Base-by-base conservation (phyloP, 2,797 vertebrate species). In the Megaceryle alcyon region DNA sequence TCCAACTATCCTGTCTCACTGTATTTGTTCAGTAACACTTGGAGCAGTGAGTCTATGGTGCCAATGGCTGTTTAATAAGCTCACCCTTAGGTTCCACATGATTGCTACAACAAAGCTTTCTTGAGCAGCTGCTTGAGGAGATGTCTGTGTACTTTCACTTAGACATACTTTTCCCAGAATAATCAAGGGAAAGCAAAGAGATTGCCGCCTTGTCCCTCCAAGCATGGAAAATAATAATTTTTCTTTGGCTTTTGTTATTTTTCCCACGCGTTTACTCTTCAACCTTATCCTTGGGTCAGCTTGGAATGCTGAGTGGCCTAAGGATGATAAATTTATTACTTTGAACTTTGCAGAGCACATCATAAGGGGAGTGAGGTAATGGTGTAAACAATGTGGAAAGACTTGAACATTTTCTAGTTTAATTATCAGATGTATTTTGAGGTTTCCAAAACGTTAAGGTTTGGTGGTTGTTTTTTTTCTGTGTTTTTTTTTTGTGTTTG, bases 241-340 rank as follows among this genome's bases (percentile, higher is more conserved):
- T 90, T 70, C 70, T 54, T 88, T 84, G 65, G 51, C 22, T 86
- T 91, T 86, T 86, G 82, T 65, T 44, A 35, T 77, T 88, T 96
- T 95, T 90, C 77, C 70, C 82, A 86, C 4, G 2, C 53, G 13
- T 56, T 84, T 72, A 76, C 7, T 72, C 33, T 84, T 84, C 73
- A 79, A 20, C 28, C 22, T 13, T 70, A 20, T 82, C 53, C 60
- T 90, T 90, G 22, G 73, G 64, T 96, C 86, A 86, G 33, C 17
- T 69, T 69, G 33, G 59, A 93, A 76, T 82, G 76, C 37, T 0
- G 1, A 83, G 59, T 78, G 80, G 39, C 79, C 37, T 59, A 75
- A 95, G 69, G 48, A 49, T 29, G 75, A 96, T 85, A 46, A 71
- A 93, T 94, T 70, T 77, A 80, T 90, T 79, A 59, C 71, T 88